These are phyloP conservation scores for Notolepis coatsorum DNA, from an alignment of 2,797 vertebrate genomes.

Conservation along the genomic window DNA sequence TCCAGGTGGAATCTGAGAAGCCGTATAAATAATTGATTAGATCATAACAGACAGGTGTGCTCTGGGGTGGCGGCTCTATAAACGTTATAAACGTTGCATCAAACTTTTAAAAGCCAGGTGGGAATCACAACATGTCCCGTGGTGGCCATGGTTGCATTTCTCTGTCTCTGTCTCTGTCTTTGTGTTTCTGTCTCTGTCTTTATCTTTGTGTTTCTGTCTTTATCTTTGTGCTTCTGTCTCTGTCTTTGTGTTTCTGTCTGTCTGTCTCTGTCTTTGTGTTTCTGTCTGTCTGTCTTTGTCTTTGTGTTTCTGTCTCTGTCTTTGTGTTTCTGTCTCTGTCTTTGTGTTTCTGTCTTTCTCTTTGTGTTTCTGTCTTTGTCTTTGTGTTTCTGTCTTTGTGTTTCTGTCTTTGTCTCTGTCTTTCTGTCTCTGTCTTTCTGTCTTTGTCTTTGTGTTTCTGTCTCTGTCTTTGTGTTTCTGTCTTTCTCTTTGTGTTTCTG, in stretches of 20 bases:
- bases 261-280: background rate
- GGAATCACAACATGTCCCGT: background rate
- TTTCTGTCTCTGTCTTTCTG: too few species aligned
- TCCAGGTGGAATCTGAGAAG: constrained; percentile 45
- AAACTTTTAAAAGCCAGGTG: constrained; percentile 27
- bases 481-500: too few species aligned
- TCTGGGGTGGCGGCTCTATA: background rate
- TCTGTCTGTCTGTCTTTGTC: too few species aligned
- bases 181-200: background rate
- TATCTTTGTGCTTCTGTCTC: background rate
- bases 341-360: too few species aligned
- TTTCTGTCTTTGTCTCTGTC: too few species aligned
- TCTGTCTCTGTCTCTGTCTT: background rate
- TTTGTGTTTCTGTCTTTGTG: too few species aligned
- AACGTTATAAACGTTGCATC: constrained; percentile 20
- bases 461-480: too few species aligned
- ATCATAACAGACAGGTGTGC: constrained; percentile 20
- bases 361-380: too few species aligned
- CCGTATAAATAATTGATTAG: constrained; percentile 74
- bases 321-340: too few species aligned
- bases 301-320: background rate
- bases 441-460: too few species aligned
- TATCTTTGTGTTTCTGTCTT: background rate
- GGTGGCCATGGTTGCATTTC: background rate
- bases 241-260: background rate